Base-by-base conservation (phyloP, 1,140 invertebrate genomes). In the Subanguina moxae region DNA sequence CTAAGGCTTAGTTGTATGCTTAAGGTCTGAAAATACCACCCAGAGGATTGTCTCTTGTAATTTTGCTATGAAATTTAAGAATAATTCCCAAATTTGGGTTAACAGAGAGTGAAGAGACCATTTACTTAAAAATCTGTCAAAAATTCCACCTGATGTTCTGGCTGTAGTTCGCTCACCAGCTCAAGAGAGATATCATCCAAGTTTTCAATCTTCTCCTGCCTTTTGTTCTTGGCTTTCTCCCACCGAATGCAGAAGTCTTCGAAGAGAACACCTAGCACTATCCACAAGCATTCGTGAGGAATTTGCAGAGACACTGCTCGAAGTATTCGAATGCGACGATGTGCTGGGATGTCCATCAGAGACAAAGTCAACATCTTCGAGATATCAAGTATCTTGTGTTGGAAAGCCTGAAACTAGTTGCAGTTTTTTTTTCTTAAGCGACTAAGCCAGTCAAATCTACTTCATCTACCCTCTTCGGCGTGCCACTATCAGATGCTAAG, bases 201-300 rank as follows among this genome's bases (percentile, higher is more conserved):
- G 19, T 23, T 27, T 11, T 72, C 71, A 21, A 64, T 32, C 17
- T 52, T 52, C 61, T 73, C 64, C 17, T 52, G 28, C 32, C 43
- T 23, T 38, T 71, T 63, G 25, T 69, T 28, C 19, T 21, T 57
- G n/a, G 71, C 25, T 56, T 65, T 73, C n/a, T 64, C 23, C 71
- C 71, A 72, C 13, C 65, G 42, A 28, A 58, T 27, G 57, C 71
- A 72, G 56, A 73, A 73, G 32, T 73, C 46, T 19, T 72, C 71
- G 30, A 68, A 72, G 21, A 72, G 65, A 25, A 58, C 43, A 11
- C 21, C 70, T 25, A 72, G 46, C 21, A 72, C 32, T 38, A 72
- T 59, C 71, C 71, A 72, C 9, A 72, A 38, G 11, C 66, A 42
- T 3, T 57, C 59, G 19, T 70, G 57, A 1, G 28, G 13, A 30